phyloP scores from a whole-genome alignment of 2,888 invertebrate genomes.

The Coelinius sp. region DNA sequence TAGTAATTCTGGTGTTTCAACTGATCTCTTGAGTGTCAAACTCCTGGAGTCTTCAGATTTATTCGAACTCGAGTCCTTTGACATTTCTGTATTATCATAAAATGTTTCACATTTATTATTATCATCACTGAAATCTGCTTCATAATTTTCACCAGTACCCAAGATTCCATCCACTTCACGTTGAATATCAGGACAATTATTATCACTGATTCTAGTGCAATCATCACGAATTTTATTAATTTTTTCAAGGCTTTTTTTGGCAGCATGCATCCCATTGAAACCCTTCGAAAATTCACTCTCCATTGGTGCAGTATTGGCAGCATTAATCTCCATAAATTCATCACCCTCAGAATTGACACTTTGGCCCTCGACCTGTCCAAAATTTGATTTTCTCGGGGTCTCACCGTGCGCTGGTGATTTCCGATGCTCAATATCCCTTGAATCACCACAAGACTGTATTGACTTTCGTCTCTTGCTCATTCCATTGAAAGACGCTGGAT shows the following conservation, averaged over 20 bases:
- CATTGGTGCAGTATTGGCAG: conserved; percentile 17
- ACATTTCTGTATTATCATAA: too few relatives aligned
- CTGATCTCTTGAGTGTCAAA: conserved; percentile 61
- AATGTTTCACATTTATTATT: too few relatives aligned
- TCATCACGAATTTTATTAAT: conserved; percentile 2
- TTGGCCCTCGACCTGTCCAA: conserved; percentile 47
- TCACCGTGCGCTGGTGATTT: conserved; percentile 56
- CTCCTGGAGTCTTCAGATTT: conserved; percentile 60
- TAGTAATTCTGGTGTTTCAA: conserved; percentile 27
- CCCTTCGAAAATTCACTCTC: conserved; percentile 41
- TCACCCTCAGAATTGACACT: conserved; percentile 41
- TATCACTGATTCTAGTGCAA: neutral
- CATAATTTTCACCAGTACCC: neutral
- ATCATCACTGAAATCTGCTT: conserved; percentile 26
- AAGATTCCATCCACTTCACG: neutral
- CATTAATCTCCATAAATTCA: conserved; percentile 37
- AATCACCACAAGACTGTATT: conserved; percentile 42
- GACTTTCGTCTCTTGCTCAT: conserved; percentile 32
- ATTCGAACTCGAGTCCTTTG: conserved; percentile 37
- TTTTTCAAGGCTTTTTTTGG: conserved; percentile 2
- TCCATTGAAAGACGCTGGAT: conserved; percentile 30
- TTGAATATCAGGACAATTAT: neutral
- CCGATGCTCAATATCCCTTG: conserved; percentile 52
- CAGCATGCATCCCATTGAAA: conserved; percentile 10
- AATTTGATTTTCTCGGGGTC: conserved; percentile 52